Percentiles rank a stretch among this genome's conserved stretches.
These are phyloP conservation scores for Xiphophorus hellerii DNA, from an alignment of 2,113 vertebrate genomes.

Conservation along the genomic window DNA sequence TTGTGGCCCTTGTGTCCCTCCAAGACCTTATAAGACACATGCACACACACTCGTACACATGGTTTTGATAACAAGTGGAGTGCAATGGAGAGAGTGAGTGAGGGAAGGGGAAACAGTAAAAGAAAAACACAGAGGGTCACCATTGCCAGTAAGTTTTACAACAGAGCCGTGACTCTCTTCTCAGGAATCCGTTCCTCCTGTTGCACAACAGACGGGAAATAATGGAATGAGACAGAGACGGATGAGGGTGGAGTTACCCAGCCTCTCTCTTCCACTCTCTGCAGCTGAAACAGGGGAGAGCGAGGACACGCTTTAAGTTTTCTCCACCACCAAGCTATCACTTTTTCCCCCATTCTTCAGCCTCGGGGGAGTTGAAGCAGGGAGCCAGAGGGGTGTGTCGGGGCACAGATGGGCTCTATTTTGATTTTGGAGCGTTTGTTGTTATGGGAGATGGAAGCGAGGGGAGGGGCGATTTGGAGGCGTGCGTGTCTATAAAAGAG, in stretches of 20 bases:
- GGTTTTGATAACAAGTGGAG: constrained; percentile 77
- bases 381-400: constrained; percentile 62
- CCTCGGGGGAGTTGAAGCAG: constrained; percentile 21
- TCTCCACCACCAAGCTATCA: constrained; percentile 42
- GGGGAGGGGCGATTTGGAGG: constrained; percentile 53
- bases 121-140: constrained; percentile 74
- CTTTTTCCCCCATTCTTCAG: constrained; percentile 55
- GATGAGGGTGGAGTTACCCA: constrained; percentile 60
- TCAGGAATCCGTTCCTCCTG: constrained; percentile 77
- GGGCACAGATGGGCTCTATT: constrained; percentile 68
- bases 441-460: constrained; percentile 68
- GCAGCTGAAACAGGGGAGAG: constrained; percentile 43
- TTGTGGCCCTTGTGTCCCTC: constrained; percentile 75
- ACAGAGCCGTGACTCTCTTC: constrained; percentile 79
- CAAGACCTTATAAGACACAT: constrained; percentile 58
- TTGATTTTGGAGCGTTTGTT: constrained; percentile 69
- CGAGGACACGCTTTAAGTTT: constrained; percentile 42
- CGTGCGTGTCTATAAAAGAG: constrained; percentile 63
- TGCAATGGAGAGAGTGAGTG: constrained; percentile 61
- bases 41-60: constrained; percentile 68
- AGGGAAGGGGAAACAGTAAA: constrained; percentile 65
- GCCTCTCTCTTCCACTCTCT: constrained; percentile 24
- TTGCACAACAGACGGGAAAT: constrained; percentile 80
- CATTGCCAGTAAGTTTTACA: constrained; percentile 82
- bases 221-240: constrained; percentile 69